Evolutionary conservation across 2,888 invertebrate species (phyloP), one percentile per base, ranked within the genome.

Genomic region (Drosophila cognata): DNA sequence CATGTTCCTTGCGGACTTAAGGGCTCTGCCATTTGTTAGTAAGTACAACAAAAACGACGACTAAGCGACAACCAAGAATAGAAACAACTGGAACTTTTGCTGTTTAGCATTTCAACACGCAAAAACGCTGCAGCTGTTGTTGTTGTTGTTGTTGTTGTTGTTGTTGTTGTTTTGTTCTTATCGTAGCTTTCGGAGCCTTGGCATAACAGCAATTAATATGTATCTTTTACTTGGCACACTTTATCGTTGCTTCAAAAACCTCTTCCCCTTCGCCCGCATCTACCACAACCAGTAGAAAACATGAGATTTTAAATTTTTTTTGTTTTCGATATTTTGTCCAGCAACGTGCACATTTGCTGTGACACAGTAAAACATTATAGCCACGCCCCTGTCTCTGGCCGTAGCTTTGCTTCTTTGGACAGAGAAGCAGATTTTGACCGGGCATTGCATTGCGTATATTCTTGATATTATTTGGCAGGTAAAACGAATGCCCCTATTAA

Each of bases 201-300:
- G 75, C 71, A 80, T 67, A 74, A 75, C 70, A 83, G 81, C 88
- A 87, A 87, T 87, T 87, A 87, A 87, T 87, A 87, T 89, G 85
- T 87, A 87, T 89, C 88, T 89, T 71, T 83, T 83, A 78, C 80
- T 85, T 80, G 82, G 88, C 88, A 86, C 76, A 79, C 88, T 86
- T 84, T 82, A 84, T 85, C 88, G 68, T 71, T 60, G 67, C 38
- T 21, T 25, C 50, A 31, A 16, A 11, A n/a, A 50, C 52, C 18
- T 48, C 52, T 55, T 16, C 10, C 33, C 31, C 0, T 18, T 8
- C 41, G 35, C 13, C 50, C 52, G n/a, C 50, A 43, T 53, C 25
- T 18, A 6, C 21, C 25, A 11, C 50, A 56, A 56, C 66, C 48
- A 57, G 21, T 16, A 60, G 41, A 66, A 61, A 67, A 50, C 56